Evolutionary conservation across 2,797 vertebrate species (phyloP).

Genomic region (Malurus leucopterus): DNA sequence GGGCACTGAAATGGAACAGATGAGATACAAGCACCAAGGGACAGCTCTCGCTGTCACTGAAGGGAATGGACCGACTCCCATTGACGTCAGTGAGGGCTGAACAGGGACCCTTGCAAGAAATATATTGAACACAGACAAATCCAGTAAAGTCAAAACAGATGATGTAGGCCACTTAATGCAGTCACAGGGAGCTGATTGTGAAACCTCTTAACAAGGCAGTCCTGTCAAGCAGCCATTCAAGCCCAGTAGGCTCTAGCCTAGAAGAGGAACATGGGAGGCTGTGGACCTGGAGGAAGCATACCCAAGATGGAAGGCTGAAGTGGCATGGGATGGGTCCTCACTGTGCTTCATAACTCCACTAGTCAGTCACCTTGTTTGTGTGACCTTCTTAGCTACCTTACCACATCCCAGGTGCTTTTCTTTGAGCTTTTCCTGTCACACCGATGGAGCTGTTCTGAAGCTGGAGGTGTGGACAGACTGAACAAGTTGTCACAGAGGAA

Average conservation of each 20-base stretch:
- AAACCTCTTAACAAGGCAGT: constrained; percentile 36
- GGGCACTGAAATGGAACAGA: constrained; percentile 19
- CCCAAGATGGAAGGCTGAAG: constrained; percentile 4
- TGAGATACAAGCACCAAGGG: constrained; percentile 37
- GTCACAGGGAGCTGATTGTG: constrained; percentile 56
- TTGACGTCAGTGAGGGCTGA: constrained; percentile 65
- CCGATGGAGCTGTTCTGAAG: neutral
- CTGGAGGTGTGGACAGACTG: neutral
- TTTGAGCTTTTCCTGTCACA: neutral
- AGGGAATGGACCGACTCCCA: constrained; percentile 57
- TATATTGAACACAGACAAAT: constrained; percentile 68
- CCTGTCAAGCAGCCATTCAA: constrained; percentile 52
- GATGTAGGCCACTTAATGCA: constrained; percentile 47
- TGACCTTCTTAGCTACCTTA: neutral
- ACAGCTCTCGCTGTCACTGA: constrained; percentile 39
- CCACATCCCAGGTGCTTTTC: neutral
- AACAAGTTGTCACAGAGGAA: neutral
- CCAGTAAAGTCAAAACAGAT: constrained; percentile 64
- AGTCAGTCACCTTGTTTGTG: neutral
- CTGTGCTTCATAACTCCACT: neutral
- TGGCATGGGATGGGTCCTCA: neutral
- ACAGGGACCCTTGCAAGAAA: constrained; percentile 58
- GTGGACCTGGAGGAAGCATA: neutral
- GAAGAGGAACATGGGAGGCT: constrained; percentile 1
- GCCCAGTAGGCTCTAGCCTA: constrained; percentile 29